Base-by-base conservation (phyloP, 2,113 vertebrate genomes). In the Manacus vitellinus region DNA sequence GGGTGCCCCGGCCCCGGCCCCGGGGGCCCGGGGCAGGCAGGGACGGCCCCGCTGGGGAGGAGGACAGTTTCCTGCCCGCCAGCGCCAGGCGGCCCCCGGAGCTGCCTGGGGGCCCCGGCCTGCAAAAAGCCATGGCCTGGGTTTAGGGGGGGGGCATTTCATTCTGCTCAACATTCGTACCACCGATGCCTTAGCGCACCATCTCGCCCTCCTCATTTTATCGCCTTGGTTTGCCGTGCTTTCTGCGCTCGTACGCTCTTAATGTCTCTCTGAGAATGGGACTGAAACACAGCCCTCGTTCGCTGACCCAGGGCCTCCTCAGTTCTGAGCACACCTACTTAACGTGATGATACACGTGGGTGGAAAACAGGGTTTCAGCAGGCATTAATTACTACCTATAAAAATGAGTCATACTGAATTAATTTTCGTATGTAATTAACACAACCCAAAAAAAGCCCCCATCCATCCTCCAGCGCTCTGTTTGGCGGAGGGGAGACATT, bases 181-280 rank as follows among this genome's bases (percentile, higher is more conserved):
- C 3, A 1, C 27, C 2, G 0, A 4, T 14, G 49, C 49, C 27
- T 27, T 7, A 19, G 8, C 4, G 1, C 4, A 10, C 14, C 31
- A 2, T 4, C 61, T 54, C 14, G 1, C 23, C 35, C 31, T 33
- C 27, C 19, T 10, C 8, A 0, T 30, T 37, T 51, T n/a, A 67
- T 51, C 30, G 10, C 27, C 18, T 30, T 2, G 43, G 14, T 22
- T 58, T n/a, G 43, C 73, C 14, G 6, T 8, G 61, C 12, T 37
- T 41, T 21, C 37, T 44, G 58, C 28, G 1, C 19, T 31, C 27
- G 0, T 5, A 3, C 7, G 10, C 12, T 14, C 27, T 37, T 23
- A 23, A 0, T 0, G 31, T 9, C 17, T 20, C 14, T 14, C 31
- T 35, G 41, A 25, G 37, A 43, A 39, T 22, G 19, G 47, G 19